phyloP scores from a whole-genome alignment of 1,140 invertebrate species.

The Psilanteris sp. region DNA sequence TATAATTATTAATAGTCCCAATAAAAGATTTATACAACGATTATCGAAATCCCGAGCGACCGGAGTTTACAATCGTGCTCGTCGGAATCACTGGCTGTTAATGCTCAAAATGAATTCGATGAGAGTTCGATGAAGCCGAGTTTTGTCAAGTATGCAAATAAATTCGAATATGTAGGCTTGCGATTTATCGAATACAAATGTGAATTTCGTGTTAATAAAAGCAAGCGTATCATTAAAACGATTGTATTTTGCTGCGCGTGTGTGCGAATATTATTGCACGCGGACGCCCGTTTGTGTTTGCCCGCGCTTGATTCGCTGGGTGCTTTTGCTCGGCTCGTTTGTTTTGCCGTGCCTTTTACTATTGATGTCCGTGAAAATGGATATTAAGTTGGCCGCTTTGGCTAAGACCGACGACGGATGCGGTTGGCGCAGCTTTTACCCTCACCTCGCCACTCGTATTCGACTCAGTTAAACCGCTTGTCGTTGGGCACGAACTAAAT shows the following conservation, averaged over 20 bases:
- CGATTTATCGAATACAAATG: conserved; percentile 41
- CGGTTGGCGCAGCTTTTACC: conserved; percentile 65
- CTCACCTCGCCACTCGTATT: conserved; percentile 26
- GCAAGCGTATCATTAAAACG: conserved; percentile 21
- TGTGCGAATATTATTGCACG: conserved; percentile 38
- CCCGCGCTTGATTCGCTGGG: conserved; percentile 24
- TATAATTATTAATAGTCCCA: no score
- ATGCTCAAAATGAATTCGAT: conserved; percentile 6
- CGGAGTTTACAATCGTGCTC: conserved; percentile 16
- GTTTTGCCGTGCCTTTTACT: conserved; percentile 55
- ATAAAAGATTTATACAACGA: no score
- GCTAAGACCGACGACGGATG: conserved; percentile 55
- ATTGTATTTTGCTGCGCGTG: conserved; percentile 13
- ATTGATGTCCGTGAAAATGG: conserved; percentile 62
- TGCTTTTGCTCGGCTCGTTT: conserved; percentile 43
- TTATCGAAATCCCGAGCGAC: no score
- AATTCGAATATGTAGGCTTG: conserved; percentile 17
- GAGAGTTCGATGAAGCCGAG: conserved; percentile 1
- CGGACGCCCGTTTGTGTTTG: conserved; percentile 48
- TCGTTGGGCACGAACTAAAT: conserved; percentile 52
- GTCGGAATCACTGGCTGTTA: conserved; percentile 24
- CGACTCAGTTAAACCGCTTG: conserved; percentile 41
- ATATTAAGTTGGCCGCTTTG: conserved; percentile 64
- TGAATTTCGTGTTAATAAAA: conserved; percentile 41
- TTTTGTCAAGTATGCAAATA: conserved; percentile 46